phyloP scores from a whole-genome alignment of 2,113 vertebrate genomes.

The Elaphurus davidianus region DNA sequence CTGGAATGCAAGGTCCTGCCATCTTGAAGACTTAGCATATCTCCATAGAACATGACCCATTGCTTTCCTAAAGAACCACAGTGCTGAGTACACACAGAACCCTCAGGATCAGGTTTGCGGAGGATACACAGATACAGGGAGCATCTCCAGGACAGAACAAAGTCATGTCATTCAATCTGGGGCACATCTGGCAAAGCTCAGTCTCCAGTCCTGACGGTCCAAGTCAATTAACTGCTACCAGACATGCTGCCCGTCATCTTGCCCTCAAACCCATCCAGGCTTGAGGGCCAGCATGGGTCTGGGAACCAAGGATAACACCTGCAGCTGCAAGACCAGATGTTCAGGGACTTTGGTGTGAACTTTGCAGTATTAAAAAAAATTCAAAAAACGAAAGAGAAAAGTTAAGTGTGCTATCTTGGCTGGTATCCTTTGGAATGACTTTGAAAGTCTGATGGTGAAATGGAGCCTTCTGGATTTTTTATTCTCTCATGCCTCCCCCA shows the following conservation, averaged over 20 bases:
- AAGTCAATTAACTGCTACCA: constrained; percentile 55
- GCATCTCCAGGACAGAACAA: background rate
- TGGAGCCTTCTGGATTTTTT: background rate
- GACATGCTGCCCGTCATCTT: constrained; percentile 21
- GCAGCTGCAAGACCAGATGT: constrained; percentile 82
- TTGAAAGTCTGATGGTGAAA: constrained; percentile 13
- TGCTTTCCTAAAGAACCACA: background rate
- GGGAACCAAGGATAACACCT: constrained; percentile 44
- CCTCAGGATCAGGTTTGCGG: background rate
- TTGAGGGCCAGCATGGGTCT: constrained; percentile 13
- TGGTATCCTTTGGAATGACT: constrained; percentile 64
- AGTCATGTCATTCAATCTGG: background rate
- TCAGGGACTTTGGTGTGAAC: constrained; percentile 74
- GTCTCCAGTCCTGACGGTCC: constrained; percentile 16
- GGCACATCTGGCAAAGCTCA: background rate
- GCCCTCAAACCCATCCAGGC: constrained; percentile 51
- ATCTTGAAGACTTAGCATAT: background rate
- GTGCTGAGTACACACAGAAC: background rate
- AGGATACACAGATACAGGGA: rapidly evolving
- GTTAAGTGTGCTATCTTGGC: constrained; percentile 35
- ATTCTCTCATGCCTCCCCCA: background rate
- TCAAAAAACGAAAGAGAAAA: constrained; percentile 59
- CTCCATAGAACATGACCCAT: background rate
- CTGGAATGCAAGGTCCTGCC: background rate
- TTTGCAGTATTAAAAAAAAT: constrained; percentile 42